Evolutionary conservation across 2,888 invertebrate genomes (phyloP).

Genomic region (Neoascia interrupta): DNA sequence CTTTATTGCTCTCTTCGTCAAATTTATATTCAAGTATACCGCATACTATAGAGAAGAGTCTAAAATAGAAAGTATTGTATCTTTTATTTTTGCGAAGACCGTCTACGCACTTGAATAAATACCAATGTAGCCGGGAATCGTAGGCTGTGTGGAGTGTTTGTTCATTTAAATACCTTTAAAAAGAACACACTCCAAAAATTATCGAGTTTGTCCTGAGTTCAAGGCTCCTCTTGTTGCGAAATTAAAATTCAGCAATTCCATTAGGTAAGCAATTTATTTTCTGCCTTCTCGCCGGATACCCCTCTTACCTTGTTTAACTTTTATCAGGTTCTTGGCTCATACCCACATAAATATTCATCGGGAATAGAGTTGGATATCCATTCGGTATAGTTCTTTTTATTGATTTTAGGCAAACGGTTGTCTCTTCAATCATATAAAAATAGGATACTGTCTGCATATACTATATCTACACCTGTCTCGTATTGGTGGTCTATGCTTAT

Average conservation of each 20-base stretch:
- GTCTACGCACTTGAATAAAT: slow-evolving; percentile 38
- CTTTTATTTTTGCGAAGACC: slow-evolving; percentile 32
- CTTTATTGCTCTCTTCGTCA: slow-evolving; percentile 58
- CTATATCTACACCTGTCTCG: slow-evolving; percentile 27
- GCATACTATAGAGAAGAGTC: background rate
- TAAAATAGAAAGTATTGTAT: slow-evolving; percentile 55
- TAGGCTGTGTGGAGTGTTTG: slow-evolving; percentile 36
- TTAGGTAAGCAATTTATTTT: slow-evolving; percentile 30
- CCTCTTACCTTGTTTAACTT: slow-evolving; percentile 2
- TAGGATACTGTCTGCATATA: too few species aligned
- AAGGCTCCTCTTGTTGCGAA: slow-evolving; percentile 57
- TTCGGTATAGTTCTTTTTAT: slow-evolving; percentile 11
- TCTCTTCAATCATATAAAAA: slow-evolving; percentile 30
- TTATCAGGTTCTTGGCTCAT: slow-evolving; percentile 37
- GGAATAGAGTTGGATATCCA: slow-evolving; percentile 22
- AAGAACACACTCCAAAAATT: slow-evolving; percentile 3
- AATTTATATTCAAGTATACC: slow-evolving; percentile 46
- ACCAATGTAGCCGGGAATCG: slow-evolving; percentile 9
- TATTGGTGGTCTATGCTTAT: slow-evolving; percentile 21
- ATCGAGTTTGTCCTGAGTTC: slow-evolving; percentile 51
- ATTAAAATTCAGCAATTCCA: slow-evolving; percentile 57
- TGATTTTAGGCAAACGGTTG: slow-evolving; percentile 36
- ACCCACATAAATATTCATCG: slow-evolving; percentile 49
- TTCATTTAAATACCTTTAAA: slow-evolving; percentile 50
- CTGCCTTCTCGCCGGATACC: background rate